Percentiles rank a stretch among this genome's conserved stretches.
phyloP scores from a whole-genome alignment of 2,797 vertebrate genomes.

The Chaetodon trifasciatus region DNA sequence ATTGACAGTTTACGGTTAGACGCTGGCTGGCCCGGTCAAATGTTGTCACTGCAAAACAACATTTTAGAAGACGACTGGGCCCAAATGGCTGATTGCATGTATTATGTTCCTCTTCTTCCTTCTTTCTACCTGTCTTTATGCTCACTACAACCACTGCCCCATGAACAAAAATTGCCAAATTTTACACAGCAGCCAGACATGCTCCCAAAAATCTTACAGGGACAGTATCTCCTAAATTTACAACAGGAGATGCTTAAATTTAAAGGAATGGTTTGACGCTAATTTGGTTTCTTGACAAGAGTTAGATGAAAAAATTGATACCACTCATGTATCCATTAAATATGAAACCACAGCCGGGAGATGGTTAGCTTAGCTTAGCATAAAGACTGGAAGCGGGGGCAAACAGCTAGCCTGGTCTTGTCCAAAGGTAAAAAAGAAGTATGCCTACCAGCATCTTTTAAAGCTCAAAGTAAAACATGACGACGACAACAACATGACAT shows the following conservation, averaged over 20 bases:
- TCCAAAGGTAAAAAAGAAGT: not conserved
- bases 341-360: not conserved
- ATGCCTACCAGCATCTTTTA: not conserved
- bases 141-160: not conserved
- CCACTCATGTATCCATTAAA: not conserved
- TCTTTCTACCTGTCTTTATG: not conserved
- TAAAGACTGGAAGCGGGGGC: not conserved
- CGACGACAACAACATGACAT: not conserved
- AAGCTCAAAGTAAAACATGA: not conserved
- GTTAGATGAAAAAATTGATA: not conserved
- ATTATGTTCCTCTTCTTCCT: not conserved
- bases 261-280: not conserved
- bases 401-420: too few relatives aligned
- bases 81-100: constrained; percentile 23
- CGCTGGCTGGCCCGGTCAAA: constrained; percentile 20
- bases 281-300: not conserved
- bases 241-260: not conserved
- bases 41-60: constrained; percentile 36
- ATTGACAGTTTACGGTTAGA: constrained; percentile 48
- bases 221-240: not conserved
- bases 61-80: constrained; percentile 6
- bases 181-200: not conserved
- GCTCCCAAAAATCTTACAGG: not conserved
- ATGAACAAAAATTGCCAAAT: not conserved
- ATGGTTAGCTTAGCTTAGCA: too few relatives aligned